Evolutionary conservation across 2,888 invertebrate species (phyloP).

Genomic region (Tiliacea aurago): DNA sequence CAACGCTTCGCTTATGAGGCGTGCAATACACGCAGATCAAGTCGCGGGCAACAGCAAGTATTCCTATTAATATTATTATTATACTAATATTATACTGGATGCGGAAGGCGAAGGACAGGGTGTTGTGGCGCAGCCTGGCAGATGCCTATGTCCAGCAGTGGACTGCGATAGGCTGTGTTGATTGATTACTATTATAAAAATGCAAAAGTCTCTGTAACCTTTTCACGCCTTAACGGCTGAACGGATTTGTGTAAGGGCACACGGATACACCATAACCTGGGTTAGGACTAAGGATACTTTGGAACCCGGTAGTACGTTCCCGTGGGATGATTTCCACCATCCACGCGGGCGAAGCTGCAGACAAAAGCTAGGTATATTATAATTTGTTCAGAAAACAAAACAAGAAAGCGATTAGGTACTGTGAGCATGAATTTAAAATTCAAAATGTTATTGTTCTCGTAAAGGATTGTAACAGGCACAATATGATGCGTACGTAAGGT

Average conservation of each 20-base stretch:
- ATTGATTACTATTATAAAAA: too few relatives aligned
- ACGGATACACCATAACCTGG: background rate
- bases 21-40: background rate
- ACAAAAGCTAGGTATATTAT: background rate
- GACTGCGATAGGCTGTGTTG: too few relatives aligned
- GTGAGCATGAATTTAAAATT: conserved; percentile 50
- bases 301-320: background rate
- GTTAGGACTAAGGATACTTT: background rate
- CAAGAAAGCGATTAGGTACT: conserved; percentile 41
- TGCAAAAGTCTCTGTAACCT: background rate
- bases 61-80: background rate
- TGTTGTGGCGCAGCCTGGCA: too few relatives aligned
- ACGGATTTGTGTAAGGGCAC: background rate
- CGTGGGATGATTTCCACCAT: background rate
- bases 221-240: background rate
- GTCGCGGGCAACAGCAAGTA: background rate
- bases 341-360: background rate
- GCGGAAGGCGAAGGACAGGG: too few relatives aligned
- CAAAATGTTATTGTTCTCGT: conserved; percentile 44
- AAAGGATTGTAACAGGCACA: conserved; percentile 21
- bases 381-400: conserved; percentile 51
- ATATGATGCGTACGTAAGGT: conserved; percentile 36
- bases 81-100: too few relatives aligned
- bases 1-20: too few relatives aligned
- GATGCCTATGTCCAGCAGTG: too few relatives aligned